Conservation (phyloP, 2,113 vertebrate species). For the Hemiscyllium ocellatum region DNA sequence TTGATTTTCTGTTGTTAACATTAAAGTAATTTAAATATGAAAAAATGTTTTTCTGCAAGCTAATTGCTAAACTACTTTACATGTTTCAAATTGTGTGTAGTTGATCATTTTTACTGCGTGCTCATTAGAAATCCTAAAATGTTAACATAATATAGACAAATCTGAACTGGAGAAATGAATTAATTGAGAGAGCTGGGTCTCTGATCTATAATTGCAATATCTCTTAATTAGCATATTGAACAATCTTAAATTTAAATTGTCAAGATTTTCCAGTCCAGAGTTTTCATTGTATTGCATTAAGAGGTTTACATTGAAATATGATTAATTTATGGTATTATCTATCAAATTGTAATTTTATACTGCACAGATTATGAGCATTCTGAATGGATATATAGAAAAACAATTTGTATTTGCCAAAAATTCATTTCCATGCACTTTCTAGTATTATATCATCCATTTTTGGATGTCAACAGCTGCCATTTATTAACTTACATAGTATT, state of each 20-base stretch:
- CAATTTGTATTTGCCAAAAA: background rate
- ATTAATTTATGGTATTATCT: background rate
- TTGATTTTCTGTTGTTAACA: constrained; percentile 31
- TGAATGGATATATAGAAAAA: background rate
- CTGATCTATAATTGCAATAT: background rate
- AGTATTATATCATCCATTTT: background rate
- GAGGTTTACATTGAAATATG: background rate
- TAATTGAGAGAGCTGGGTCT: background rate
- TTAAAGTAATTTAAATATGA: background rate
- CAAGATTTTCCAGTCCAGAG: background rate
- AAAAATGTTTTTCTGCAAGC: background rate
- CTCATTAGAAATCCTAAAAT: constrained; percentile 15
- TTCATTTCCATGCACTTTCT: background rate
- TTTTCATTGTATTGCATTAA: background rate
- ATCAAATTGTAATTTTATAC: constrained; percentile 20
- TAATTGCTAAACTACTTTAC: background rate
- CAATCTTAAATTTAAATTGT: constrained; percentile 20
- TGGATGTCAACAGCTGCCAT: background rate
- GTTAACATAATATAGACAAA: background rate
- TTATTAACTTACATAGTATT: background rate
- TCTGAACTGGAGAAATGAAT: background rate
- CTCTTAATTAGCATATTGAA: background rate
- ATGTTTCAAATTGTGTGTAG: background rate
- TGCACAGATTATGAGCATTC: background rate
- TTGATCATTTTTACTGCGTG: background rate